Percentiles rank a stretch among this genome's conserved stretches.
phyloP scores from a whole-genome alignment of 1,140 invertebrate species.

The Calephelis virginiensis region DNA sequence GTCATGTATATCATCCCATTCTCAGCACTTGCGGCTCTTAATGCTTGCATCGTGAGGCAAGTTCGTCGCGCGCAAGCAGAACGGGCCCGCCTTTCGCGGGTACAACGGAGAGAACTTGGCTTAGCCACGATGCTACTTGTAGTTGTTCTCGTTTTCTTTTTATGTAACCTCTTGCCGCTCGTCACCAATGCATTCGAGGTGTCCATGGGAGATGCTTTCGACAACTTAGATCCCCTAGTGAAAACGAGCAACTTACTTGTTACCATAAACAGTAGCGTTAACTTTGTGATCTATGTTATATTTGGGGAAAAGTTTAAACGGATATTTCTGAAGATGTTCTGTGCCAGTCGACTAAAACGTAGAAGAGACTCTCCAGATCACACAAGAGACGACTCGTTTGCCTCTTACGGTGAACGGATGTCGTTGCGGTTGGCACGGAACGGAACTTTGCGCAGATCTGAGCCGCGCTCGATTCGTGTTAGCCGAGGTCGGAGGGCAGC shows the following conservation, averaged over 20 bases:
- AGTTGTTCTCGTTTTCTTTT: constrained; percentile 95
- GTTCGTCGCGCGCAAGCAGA: constrained; percentile 91
- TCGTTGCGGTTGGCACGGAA: constrained; percentile 83
- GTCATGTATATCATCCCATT: constrained; percentile 96
- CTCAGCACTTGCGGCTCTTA: constrained; percentile 89
- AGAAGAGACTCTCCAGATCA: constrained; percentile 83
- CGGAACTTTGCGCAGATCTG: constrained; percentile 57
- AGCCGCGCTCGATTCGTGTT: constrained; percentile 26
- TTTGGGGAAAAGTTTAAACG: constrained; percentile 97
- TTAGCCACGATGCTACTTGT: constrained; percentile 95
- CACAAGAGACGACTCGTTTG: constrained; percentile 87
- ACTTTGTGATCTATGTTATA: constrained; percentile 98
- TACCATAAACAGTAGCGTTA: constrained; percentile 97
- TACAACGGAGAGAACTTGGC: constrained; percentile 92
- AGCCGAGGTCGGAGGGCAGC: constrained; percentile 33
- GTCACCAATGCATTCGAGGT: constrained; percentile 93
- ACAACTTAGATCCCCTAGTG: constrained; percentile 86
- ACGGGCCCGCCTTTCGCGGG: constrained; percentile 87
- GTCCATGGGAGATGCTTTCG: constrained; percentile 83
- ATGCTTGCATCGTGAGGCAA: constrained; percentile 93
- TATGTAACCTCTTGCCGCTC: constrained; percentile 95
- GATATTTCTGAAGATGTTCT: constrained; percentile 93
- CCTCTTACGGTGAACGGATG: constrained; percentile 85
- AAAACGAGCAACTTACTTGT: constrained; percentile 95
- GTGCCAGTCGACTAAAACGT: constrained; percentile 79